phyloP scores from a whole-genome alignment of 2,113 vertebrate genomes.

The Equus przewalskii region DNA sequence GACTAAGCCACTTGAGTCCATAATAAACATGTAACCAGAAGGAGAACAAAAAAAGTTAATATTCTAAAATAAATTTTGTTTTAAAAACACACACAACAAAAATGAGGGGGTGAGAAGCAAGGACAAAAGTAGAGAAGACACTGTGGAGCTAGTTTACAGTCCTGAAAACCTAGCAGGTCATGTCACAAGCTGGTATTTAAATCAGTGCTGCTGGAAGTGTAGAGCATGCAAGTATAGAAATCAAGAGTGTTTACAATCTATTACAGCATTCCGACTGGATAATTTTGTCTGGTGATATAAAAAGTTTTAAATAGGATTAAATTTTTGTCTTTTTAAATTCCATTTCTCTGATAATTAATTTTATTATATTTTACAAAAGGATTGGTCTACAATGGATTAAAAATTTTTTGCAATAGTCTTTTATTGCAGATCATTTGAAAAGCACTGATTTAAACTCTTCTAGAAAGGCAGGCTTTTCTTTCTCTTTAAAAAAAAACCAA shows the following conservation, averaged over 20 bases:
- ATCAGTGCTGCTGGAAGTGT: fast-evolving
- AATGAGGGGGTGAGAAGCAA: neutral
- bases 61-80: constrained; percentile 20
- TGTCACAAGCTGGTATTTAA: neutral
- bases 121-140: neutral
- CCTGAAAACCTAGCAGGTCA: neutral
- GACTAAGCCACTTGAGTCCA: neutral
- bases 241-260: too few relatives aligned
- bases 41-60: neutral
- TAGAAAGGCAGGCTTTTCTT: neutral
- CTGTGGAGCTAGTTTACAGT: fast-evolving
- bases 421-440: neutral
- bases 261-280: neutral
- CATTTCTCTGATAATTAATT: constrained; percentile 27
- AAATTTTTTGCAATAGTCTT: constrained; percentile 6
- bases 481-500: constrained; percentile 27
- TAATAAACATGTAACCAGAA: constrained; percentile 5
- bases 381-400: neutral
- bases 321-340: neutral
- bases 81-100: neutral
- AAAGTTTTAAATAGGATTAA: neutral
- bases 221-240: neutral
- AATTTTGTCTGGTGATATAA: neutral
- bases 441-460: constrained; percentile 23
- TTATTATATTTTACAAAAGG: constrained; percentile 39